phyloP scores from a whole-genome alignment of 2,888 invertebrate species.

The Diploptera punctata region DNA sequence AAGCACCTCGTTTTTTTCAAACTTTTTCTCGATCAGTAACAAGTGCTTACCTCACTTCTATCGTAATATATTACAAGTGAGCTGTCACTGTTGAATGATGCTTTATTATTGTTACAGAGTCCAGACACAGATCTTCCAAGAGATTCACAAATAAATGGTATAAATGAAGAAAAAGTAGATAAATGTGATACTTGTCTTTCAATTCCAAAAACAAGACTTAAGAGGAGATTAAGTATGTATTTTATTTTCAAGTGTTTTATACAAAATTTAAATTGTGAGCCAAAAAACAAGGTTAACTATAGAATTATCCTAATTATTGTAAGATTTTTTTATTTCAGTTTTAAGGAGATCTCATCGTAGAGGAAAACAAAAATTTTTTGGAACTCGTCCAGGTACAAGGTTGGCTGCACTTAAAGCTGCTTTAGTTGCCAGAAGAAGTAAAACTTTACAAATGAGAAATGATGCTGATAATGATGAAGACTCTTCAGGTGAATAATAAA shows the following conservation, averaged over 20 bases:
- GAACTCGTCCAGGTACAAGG: slow-evolving; percentile 52
- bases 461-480: slow-evolving; percentile 20
- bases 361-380: slow-evolving; percentile 26
- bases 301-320: neutral
- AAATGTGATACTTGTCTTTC: slow-evolving; percentile 10
- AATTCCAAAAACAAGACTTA: slow-evolving; percentile 8
- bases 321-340: slow-evolving; percentile 6
- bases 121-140: neutral
- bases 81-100: no score
- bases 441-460: slow-evolving; percentile 51
- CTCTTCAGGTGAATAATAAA: neutral
- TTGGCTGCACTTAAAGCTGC: slow-evolving; percentile 55
- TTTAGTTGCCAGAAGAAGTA: slow-evolving; percentile 52
- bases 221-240: slow-evolving; percentile 28
- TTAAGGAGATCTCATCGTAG: slow-evolving; percentile 23
- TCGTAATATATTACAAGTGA: no score
- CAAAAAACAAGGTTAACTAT: no score
- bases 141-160: neutral
- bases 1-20: no score
- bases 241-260: no score
- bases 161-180: neutral
- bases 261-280: no score
- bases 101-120: slow-evolving; percentile 9
- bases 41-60: no score
- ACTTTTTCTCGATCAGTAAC: no score